phyloP scores from a whole-genome alignment of 1,140 invertebrate genomes.

The Caerostris extrusa region DNA sequence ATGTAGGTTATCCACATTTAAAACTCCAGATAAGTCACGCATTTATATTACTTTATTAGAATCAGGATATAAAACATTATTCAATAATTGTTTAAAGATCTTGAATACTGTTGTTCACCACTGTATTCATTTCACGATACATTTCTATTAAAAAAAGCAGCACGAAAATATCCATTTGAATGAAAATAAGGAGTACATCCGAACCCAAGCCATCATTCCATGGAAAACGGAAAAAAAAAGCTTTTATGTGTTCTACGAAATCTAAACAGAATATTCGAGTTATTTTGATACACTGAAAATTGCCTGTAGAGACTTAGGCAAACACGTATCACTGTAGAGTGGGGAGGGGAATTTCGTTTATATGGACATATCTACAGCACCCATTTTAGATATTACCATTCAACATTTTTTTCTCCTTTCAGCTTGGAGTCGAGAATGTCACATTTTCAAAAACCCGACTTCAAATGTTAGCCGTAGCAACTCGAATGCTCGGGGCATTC shows the following conservation, averaged over 20 bases:
- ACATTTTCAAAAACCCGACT: background rate
- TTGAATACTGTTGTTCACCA: background rate
- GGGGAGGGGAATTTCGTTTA: background rate
- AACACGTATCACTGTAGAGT: background rate
- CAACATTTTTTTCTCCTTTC: slow-evolving; percentile 4
- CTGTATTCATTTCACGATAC: background rate
- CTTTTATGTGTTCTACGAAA: slow-evolving; percentile 5
- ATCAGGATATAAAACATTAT: too few relatives aligned
- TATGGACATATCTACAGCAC: slow-evolving; percentile 17
- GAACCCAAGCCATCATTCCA: background rate
- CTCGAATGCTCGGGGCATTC: background rate
- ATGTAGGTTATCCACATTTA: too few relatives aligned
- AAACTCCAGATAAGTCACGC: too few relatives aligned
- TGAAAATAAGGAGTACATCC: background rate
- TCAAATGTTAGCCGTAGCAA: slow-evolving; percentile 7
- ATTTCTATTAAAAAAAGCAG: background rate
- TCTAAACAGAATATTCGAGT: slow-evolving; percentile 10
- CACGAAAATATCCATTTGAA: background rate
- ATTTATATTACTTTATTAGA: too few relatives aligned
- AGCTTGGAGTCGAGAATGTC: slow-evolving; percentile 3
- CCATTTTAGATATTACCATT: slow-evolving; percentile 40
- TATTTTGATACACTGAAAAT: slow-evolving; percentile 24
- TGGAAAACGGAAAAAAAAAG: background rate
- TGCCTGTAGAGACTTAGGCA: slow-evolving; percentile 3
- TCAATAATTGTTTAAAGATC: background rate